Evolutionary conservation across 2,797 vertebrate genomes (phyloP).

Genomic region (Enteromius unitaeniatus): DNA sequence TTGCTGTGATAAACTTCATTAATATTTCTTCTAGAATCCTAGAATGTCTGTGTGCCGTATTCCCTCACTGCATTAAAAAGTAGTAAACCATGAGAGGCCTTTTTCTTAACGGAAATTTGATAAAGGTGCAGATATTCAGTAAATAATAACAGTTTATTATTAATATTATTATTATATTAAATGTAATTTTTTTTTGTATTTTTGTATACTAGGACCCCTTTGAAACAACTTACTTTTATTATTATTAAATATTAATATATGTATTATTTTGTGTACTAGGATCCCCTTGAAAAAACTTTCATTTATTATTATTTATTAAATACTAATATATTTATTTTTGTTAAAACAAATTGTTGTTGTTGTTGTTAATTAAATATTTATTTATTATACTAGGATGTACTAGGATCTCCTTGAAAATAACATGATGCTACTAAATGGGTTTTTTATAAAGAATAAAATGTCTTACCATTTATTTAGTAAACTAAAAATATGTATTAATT

Average conservation of each 20-base stretch:
- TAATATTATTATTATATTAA: not conserved
- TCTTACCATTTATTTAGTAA: not conserved
- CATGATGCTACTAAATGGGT: not conserved
- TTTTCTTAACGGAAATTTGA: not conserved
- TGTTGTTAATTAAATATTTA: not conserved
- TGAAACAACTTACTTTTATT: too few relatives aligned
- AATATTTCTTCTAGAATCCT: constrained; percentile 1
- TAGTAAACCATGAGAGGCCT: not conserved
- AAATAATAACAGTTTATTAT: not conserved
- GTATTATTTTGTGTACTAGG: not conserved
- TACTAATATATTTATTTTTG: too few relatives aligned
- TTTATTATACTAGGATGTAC: not conserved
- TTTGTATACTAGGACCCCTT: not conserved
- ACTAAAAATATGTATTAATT: not conserved
- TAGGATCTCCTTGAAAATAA: not conserved
- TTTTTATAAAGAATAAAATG: not conserved
- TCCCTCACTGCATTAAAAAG: not conserved
- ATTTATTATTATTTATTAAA: not conserved
- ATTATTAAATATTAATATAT: not conserved
- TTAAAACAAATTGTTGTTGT: too few relatives aligned
- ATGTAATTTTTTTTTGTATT: not conserved
- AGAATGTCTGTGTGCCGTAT: not conserved
- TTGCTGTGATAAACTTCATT: constrained; percentile 34
- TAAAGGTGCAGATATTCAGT: not conserved
- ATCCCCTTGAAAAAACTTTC: not conserved